Evolutionary conservation across 2,113 vertebrate genomes (phyloP), one percentile per base, ranked within the genome.

Genomic region (Astur gentilis): DNA sequence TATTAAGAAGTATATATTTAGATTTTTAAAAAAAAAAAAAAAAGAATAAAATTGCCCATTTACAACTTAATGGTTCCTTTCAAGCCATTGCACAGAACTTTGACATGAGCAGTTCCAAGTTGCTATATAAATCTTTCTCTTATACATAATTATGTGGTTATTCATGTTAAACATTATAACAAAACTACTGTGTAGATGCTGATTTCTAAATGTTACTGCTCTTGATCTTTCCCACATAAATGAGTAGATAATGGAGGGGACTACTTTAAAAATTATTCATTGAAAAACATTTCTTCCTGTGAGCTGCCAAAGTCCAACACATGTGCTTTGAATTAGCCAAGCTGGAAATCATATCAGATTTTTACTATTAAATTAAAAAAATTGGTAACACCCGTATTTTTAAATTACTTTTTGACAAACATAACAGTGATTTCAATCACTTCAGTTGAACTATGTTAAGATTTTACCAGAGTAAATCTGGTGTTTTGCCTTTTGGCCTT

Each of bases 71-170:
- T 75, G 9, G 6, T 44, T 91, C 45, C 19, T 90, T 75, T 79
- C 34, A 66, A 94, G 66, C 31, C 11, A 47, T 49, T 95, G n/a
- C 22, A 78, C 49, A 95, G n/a, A 77, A 91, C 44, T 93, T 90
- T 89, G 36, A 82, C 40, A 75, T 13, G 12, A 90, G 20, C 32
- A 45, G 32, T 91, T 83, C 40, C 40, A 86, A 25, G 26, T 71
- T 86, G 22, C 49, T 88, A 1, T 85, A 78, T 71, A 67, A 89
- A 31, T 93, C 77, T 93, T 86, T 89, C 45, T 73, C 19, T 58
- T 26, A 62, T 38, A 19, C 10, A 34, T 34, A 81, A 60, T 66
- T 66, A 31, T 29, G 32, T 78, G 8, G 11, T 80, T 96, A 70
- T 87, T 76, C 3, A 31, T 44, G 40, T 72, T 86, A 96, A 94